Evolutionary conservation across 1,140 invertebrate genomes (phyloP), one percentile per base, ranked within the genome.

Genomic region (Heliconius eleuchia): DNA sequence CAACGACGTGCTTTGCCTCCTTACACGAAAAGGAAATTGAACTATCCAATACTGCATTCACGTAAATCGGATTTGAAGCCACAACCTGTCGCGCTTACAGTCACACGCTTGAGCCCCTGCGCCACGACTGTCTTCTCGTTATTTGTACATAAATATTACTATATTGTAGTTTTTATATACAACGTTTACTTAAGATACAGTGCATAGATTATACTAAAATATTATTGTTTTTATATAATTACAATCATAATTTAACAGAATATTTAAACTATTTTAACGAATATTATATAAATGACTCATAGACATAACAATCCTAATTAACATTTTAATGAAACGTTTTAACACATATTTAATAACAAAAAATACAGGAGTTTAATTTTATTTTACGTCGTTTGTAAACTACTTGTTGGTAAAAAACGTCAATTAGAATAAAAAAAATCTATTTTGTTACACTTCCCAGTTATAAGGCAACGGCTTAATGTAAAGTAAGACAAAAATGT

Each of bases 311-410:
- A 30, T 27, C 23, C 23, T 66, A 27, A 66, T 66, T 66, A 66
- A 16, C 23, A 66, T 66, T 66, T 27, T 66, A 66, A 66, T 60
- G 57, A 66, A 66, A 11, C 60, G 23, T 66, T 66, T 66, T 66
- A 66, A 66, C 60, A 66, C 60, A 66, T 66, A 66, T 27, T 66
- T 30, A 16, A 23, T 1, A n/a, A 30, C 60, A 66, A 66, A 66
- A 66, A 66, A 66, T 55, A 57, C 23, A 16, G 23, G 60, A 66
- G 60, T 66, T 66, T 66, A 66, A 16, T 30, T 27, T 66, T 66
- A 11, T 23, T 60, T n/a, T 66, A 57, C 55, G n/a, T 66, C 57
- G 23, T 30, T 66, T 23, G 8, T 66, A 66, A 66, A 66, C 23
- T 66, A 66, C 23, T 66, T 66, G 23, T 27, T 66, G 8, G 23